Percentiles rank a stretch among this genome's conserved stretches.
Conservation (phyloP, 2,888 invertebrate species). For the Hypercompe scribonia region DNA sequence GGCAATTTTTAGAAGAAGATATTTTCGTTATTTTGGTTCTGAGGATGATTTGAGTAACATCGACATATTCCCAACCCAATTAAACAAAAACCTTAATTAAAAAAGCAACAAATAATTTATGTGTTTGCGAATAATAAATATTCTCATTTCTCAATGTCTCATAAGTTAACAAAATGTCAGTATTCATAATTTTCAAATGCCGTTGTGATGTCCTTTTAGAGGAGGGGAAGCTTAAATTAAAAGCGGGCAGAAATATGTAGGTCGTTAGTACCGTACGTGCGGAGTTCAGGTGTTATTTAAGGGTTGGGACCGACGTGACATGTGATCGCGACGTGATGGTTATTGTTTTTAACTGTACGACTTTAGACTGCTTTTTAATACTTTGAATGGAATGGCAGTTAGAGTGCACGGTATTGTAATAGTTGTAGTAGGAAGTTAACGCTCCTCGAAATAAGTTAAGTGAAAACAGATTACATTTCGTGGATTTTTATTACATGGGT, state of each 20-base stretch:
- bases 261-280: conserved; percentile 73
- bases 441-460: no score
- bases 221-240: conserved; percentile 65
- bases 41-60: not conserved
- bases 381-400: not conserved
- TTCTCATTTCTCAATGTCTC: conserved; percentile 6
- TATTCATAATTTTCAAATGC: conserved; percentile 35
- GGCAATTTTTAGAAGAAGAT: not conserved
- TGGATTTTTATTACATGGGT: no score
- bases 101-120: not conserved
- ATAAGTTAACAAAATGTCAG: conserved; percentile 4
- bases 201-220: conserved; percentile 34
- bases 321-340: conserved; percentile 60
- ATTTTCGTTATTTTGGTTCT: not conserved
- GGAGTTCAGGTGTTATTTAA: conserved; percentile 71
- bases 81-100: not conserved
- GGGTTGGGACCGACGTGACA: conserved; percentile 60
- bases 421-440: no score
- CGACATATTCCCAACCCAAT: not conserved
- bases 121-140: not conserved
- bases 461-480: not conserved
- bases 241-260: conserved; percentile 68
- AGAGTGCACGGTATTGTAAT: not conserved
- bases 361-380: not conserved
- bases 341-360: conserved; percentile 46